Percentiles rank a stretch among this genome's conserved stretches.
Evolutionary conservation across 2,113 vertebrate species (phyloP).

Genomic region (Promerops cafer): DNA sequence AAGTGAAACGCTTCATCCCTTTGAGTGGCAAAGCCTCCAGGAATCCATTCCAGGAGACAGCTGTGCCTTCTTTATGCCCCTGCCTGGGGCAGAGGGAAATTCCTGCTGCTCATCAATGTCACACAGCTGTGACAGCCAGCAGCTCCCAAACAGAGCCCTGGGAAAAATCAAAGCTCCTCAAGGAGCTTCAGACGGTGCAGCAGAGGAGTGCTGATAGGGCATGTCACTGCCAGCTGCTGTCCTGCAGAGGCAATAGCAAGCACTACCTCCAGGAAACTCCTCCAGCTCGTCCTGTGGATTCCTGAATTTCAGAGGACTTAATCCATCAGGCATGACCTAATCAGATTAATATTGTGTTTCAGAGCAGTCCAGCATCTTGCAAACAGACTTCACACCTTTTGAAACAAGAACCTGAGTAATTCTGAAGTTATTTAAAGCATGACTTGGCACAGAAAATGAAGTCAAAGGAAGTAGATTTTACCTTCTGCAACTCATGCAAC

Average conservation of each 20-base stretch:
- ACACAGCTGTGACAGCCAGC: neutral
- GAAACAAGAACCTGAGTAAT: neutral
- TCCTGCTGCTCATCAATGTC: neutral
- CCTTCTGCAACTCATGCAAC: neutral
- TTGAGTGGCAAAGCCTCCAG: neutral
- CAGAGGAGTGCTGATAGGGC: neutral
- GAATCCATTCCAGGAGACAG: neutral
- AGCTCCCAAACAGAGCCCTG: rapidly evolving
- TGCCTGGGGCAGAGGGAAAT: neutral
- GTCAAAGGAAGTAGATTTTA: neutral
- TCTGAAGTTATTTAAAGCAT: neutral
- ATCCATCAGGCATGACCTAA: rapidly evolving
- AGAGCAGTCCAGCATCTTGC: neutral
- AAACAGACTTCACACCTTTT: neutral
- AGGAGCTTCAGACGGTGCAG: neutral
- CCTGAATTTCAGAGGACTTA: neutral
- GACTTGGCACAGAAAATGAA: neutral
- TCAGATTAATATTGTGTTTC: neutral
- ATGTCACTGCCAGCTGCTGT: neutral
- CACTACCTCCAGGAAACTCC: neutral
- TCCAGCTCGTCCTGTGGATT: neutral
- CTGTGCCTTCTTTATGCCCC: rapidly evolving
- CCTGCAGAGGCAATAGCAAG: neutral
- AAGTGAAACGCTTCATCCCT: neutral
- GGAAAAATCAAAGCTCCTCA: neutral